Evolutionary conservation across 2,113 vertebrate species (phyloP), one percentile per base, ranked within the genome.

Genomic region (Paradoxurus hermaphroditus): DNA sequence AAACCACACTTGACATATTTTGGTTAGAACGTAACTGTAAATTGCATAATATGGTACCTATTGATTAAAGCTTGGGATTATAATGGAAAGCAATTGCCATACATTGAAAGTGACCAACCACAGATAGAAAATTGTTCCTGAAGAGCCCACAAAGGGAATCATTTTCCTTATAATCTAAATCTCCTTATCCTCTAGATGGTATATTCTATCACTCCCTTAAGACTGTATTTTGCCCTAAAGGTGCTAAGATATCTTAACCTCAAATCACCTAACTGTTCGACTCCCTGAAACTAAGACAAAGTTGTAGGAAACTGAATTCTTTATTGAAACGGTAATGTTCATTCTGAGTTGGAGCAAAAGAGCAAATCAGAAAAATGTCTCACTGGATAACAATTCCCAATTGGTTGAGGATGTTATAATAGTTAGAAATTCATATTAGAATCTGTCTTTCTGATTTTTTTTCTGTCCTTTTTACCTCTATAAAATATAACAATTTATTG

Each of bases 1-100:
- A 98, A 98, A 98, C 93, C 94, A 96, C 91, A 98, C 85, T 94
- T 97, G 94, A 95, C 91, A 98, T 98, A 97, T 98, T 98, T 97
- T 98, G 95, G 87, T 97, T 78, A 96, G 97, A 97, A 93, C 91
- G 86, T 96, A 98, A 98, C 95, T 98, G 86, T 62, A 86, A 97
- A 36, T 56, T 98, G 95, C 59, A 82, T 73, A 97, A 97, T 96
- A 97, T 36, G 98, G 86, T 86, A 96, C 75, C 62, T 97, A 98
- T 96, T 94, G 96, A 98, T 95, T 97, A 65, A 11, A 85, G 44
- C 77, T 97, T 79, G 95, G 65, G 96, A 83, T 97, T 92, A 95
- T 19, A 98, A 34, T 97, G 85, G 97, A 91, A 98, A 97, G 96
- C 46, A 98, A 97, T 59, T 97, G 96, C 72, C 91, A 91, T 83